Evolutionary conservation across 64 coral and sea anemone genomes (phyloP).

Genomic region (Stichodactyla helianthus): DNA sequence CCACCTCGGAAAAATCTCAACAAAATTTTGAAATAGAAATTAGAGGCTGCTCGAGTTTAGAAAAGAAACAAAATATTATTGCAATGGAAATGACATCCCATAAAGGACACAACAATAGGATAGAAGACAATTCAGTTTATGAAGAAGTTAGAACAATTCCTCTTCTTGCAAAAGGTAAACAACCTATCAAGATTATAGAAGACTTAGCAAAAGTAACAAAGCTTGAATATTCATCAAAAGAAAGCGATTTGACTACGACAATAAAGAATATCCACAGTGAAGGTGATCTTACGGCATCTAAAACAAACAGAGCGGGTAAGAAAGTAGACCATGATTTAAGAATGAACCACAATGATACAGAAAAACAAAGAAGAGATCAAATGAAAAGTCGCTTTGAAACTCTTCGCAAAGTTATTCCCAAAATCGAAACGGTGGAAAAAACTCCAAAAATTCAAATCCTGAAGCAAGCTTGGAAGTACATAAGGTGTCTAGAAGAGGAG

Average conservation of each 20-base stretch:
- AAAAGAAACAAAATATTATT: background rate
- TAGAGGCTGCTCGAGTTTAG: background rate
- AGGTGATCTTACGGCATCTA: background rate
- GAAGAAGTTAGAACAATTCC: background rate
- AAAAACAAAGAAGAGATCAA: constrained; percentile 41
- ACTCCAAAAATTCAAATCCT: constrained; percentile 42
- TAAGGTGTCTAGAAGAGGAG: constrained; percentile 20
- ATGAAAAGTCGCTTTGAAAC: constrained; percentile 53
- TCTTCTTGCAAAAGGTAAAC: background rate
- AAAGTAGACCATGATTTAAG: background rate
- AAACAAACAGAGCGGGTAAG: background rate
- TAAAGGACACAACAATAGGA: background rate
- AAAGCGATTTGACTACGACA: background rate
- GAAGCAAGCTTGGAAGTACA: constrained; percentile 24
- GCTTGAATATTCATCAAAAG: background rate
- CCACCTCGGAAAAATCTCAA: background rate
- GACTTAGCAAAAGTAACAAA: background rate
- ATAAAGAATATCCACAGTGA: background rate
- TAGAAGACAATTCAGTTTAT: background rate
- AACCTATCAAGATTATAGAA: background rate
- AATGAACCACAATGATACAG: constrained; percentile 15
- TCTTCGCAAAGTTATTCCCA: constrained; percentile 32
- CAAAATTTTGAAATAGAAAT: background rate
- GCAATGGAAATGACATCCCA: background rate
- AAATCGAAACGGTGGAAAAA: constrained; percentile 31